Evolutionary conservation across 2,888 invertebrate genomes (phyloP).

Genomic region (Brachypterus glaber): DNA sequence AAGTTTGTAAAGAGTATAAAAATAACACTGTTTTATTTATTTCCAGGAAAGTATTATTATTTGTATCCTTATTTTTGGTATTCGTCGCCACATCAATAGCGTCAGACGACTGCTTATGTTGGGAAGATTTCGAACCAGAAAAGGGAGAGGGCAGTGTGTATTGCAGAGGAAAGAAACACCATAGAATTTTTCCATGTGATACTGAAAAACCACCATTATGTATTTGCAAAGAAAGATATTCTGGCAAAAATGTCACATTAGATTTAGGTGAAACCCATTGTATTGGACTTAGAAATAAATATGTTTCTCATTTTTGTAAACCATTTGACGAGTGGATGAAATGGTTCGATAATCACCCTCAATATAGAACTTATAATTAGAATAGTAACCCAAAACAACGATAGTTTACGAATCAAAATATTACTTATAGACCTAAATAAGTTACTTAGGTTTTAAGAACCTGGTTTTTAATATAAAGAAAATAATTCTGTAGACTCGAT

Average conservation of each 20-base stretch:
- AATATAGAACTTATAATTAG: too few relatives aligned
- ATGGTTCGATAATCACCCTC: slow-evolving; percentile 23
- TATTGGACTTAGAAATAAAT: slow-evolving; percentile 9
- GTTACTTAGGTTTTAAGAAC: too few relatives aligned
- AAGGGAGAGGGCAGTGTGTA: slow-evolving; percentile 17
- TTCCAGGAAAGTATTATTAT: background rate
- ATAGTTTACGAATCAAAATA: too few relatives aligned
- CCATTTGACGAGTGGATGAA: slow-evolving; percentile 21
- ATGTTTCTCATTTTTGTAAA: slow-evolving; percentile 18
- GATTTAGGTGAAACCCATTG: slow-evolving; percentile 29
- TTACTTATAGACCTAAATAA: too few relatives aligned
- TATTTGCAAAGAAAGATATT: slow-evolving; percentile 20
- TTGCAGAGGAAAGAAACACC: slow-evolving; percentile 25
- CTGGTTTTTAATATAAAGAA: too few relatives aligned
- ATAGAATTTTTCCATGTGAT: slow-evolving; percentile 25
- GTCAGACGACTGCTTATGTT: slow-evolving; percentile 25
- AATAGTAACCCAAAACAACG: too few relatives aligned
- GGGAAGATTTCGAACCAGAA: slow-evolving; percentile 27
- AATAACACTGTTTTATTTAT: background rate
- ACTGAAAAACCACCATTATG: slow-evolving; percentile 29
- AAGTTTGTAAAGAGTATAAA: background rate
- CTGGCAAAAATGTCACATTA: slow-evolving; percentile 19
- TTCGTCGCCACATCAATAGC: background rate
- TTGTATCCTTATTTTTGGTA: background rate
- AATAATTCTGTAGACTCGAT: too few relatives aligned